Evolutionary conservation across 2,113 vertebrate species (phyloP), one percentile per base, ranked within the genome.

Genomic region (Amazona vittata): DNA sequence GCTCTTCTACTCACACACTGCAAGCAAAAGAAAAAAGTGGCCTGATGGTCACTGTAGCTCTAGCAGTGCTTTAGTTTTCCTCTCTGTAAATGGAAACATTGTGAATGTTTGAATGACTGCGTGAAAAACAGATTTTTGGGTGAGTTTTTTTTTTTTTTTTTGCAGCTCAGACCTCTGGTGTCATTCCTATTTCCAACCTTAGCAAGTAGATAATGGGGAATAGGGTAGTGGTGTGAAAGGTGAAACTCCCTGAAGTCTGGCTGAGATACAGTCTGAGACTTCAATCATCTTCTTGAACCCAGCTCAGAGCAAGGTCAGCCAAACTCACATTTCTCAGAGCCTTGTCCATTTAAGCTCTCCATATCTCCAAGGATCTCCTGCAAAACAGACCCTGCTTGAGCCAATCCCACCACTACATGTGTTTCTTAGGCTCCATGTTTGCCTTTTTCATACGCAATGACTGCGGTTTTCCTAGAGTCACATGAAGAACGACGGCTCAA

Each of bases 61-160:
- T 75, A 90, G 33, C 10, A 84, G 9, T 21, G n/a, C 69, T 44
- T 85, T 69, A 37, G 44, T 62, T 91, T 76, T 73, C 35, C 7
- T 59, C 16, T 82, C 43, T 57, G 29, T 44, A 76, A 75, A 68
- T 28, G 24, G n/a, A 79, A 93, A 76, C 26, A 47, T 12, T 6
- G 3, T 71, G 43, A 85, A 68, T 26, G 10, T 83, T 46, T 53
- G 64, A 86, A 47, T 14, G 22, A 53, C 19, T 21, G 2, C 17
- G 16, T 64, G 55, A 83, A 69, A 88, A 53, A 4, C 13, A 74
- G 17, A 15, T 74, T 2, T 59, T 69, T 1, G 3, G 33, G 22
- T n/a, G 10, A 6, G 0, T 0, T 21, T 11, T 46, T 28, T 47
- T 22, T 37, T 35, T 35, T 47, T 47, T 47, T 49, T 1, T 47